These are phyloP conservation scores for Ametastegia equiseti DNA, from an alignment of 2,888 invertebrate species.

Conservation along the genomic window DNA sequence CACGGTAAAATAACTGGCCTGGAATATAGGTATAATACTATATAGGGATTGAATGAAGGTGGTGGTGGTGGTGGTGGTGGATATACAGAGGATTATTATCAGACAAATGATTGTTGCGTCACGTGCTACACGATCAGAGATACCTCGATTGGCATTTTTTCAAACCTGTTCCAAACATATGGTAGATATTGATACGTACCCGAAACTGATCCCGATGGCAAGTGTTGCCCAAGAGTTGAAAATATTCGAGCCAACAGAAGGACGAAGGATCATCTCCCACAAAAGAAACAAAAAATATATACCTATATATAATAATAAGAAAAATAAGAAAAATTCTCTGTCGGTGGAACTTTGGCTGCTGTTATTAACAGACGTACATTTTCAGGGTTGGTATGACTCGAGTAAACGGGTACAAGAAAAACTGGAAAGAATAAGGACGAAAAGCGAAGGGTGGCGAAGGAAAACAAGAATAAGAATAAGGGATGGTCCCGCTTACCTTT, in stretches of 20 bases:
- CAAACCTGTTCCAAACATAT: background rate
- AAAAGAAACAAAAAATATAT: too few species aligned
- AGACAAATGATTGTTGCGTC: background rate
- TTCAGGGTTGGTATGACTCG: background rate
- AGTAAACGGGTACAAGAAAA: background rate
- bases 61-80: background rate
- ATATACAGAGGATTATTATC: background rate
- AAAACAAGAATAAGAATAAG: background rate
- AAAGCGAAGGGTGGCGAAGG: background rate
- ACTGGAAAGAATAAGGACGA: background rate
- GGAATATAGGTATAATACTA: too few species aligned
- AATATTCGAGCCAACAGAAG: background rate
- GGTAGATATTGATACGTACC: background rate
- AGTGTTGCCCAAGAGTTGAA: background rate
- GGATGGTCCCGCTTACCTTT: background rate
- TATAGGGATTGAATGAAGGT: too few species aligned
- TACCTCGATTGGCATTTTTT: too few species aligned
- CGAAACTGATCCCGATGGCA: background rate
- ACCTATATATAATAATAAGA: too few species aligned
- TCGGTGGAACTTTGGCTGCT: conserved; percentile 13
- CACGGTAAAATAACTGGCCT: conserved; percentile 32
- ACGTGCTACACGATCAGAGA: background rate
- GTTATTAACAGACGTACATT: conserved; percentile 30
- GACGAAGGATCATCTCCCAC: too few species aligned
- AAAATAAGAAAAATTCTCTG: background rate